Conservation (phyloP, 2,797 vertebrate species). For the Pelochelys cantorii region DNA sequence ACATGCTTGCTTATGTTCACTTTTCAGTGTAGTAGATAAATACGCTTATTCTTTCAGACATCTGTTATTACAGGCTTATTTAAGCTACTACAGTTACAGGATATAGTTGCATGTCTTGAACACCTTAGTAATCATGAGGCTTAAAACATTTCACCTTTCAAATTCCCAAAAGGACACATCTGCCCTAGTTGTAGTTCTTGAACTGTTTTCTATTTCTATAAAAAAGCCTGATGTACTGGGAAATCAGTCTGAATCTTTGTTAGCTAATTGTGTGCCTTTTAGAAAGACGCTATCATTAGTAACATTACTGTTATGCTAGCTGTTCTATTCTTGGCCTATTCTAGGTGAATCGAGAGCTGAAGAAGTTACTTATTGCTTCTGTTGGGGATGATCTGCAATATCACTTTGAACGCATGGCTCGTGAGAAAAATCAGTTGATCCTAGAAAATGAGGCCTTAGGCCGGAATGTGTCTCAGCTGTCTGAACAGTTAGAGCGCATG, state of each 20-base stretch:
- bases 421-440: slow-evolving; percentile 96
- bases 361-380: slow-evolving; percentile 96
- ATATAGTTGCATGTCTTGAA: background rate
- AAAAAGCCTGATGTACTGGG: background rate
- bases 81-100: background rate
- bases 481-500: slow-evolving; percentile 96
- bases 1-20: background rate
- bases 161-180: background rate
- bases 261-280: background rate
- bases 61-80: background rate
- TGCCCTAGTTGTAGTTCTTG: background rate
- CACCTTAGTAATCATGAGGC: background rate
- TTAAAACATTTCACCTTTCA: background rate
- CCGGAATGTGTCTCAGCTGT: slow-evolving; percentile 86
- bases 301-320: background rate
- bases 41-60: background rate
- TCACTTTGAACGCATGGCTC: slow-evolving; percentile 94
- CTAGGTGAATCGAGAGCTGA: slow-evolving; percentile 96
- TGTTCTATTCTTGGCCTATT: background rate
- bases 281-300: background rate
- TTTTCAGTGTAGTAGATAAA: background rate
- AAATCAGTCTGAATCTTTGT: background rate
- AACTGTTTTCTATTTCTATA: background rate
- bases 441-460: slow-evolving; percentile 93
- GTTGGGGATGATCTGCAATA: slow-evolving; percentile 97